Evolutionary conservation across 2,888 invertebrate genomes (phyloP), one percentile per base, ranked within the genome.

Genomic region (Zygaena filipendulae): DNA sequence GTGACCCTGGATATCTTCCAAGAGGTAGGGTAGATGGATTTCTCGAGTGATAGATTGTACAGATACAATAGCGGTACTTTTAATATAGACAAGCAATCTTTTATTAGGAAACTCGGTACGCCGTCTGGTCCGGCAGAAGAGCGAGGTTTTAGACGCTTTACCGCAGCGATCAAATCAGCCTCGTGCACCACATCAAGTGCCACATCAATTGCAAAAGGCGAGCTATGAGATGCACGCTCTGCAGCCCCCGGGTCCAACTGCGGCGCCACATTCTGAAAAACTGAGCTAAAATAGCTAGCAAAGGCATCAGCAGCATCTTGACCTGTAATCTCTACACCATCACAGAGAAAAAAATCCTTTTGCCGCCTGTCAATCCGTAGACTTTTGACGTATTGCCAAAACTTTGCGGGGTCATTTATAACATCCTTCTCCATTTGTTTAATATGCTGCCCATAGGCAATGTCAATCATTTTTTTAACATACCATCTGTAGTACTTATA

Each of bases 1-100:
- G 32, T 32, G 7, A 32, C 32, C 10, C 28, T 19, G 9, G 32
- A 32, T 16, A 14, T 13, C 13, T 32, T 32, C 25, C 32, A 32
- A 9, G 13, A n/a, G 3, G 10, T n/a, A 3, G 31, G 31, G 21
- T 31, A 24, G 11, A 9, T 21, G 13, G 11, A 18, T 11, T 14
- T 10, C 9, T n/a, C n/a, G 5, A 27, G 11, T 16, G 21, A 21
- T 8, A 27, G 11, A 27, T 21, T 27, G 13, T 7, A 27, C 7
- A 21, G 13, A 20, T n/a, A n/a, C n/a, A n/a, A n/a, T 21, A 22
- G 21, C n/a, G 27, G 22, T 11, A 12, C 10, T 13, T 20, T 8
- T 8, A 27, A 10, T 13, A 27, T 21, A 16, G 21, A 14, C 5
- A 21, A 7, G 23, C 21, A 25, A 21, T 30, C 21, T 11, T 25